Evolutionary conservation across 2,797 vertebrate species (phyloP).

Genomic region (Rhinella marina): DNA sequence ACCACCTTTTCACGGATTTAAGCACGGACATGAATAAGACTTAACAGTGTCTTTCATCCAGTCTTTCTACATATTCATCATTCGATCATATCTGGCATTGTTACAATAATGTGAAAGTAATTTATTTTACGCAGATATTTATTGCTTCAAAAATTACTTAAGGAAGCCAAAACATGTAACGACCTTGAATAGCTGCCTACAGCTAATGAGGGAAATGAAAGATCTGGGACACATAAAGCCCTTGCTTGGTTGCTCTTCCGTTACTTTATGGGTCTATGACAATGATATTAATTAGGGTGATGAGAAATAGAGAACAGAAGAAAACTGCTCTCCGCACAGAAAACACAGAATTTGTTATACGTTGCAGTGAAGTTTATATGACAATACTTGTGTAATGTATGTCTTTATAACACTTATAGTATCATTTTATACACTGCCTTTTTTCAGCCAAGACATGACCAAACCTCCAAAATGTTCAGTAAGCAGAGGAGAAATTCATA

Average conservation of each 20-base stretch:
- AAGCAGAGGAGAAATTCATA: background rate
- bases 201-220: conserved; percentile 69
- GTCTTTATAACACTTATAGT: background rate
- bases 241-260: conserved; percentile 66
- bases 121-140: background rate
- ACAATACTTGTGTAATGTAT: background rate
- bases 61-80: too few relatives aligned
- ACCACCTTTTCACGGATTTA: too few relatives aligned
- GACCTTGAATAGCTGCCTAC: conserved; percentile 68
- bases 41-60: too few relatives aligned
- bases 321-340: background rate
- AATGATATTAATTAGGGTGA: conserved; percentile 6
- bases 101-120: background rate
- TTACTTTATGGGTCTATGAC: conserved; percentile 34
- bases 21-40: too few relatives aligned
- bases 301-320: background rate
- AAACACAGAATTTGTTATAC: background rate
- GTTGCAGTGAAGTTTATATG: background rate
- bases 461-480: background rate
- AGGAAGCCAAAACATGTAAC: conserved; percentile 72
- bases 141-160: conserved; percentile 54
- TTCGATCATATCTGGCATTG: background rate
- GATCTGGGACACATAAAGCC: conserved; percentile 71
- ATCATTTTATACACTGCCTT: background rate
- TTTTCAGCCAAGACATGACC: background rate